Percentiles rank a stretch among this genome's conserved stretches.
phyloP scores from a whole-genome alignment of 92 coral and sea anemone species.

The Paramuricea clavata region DNA sequence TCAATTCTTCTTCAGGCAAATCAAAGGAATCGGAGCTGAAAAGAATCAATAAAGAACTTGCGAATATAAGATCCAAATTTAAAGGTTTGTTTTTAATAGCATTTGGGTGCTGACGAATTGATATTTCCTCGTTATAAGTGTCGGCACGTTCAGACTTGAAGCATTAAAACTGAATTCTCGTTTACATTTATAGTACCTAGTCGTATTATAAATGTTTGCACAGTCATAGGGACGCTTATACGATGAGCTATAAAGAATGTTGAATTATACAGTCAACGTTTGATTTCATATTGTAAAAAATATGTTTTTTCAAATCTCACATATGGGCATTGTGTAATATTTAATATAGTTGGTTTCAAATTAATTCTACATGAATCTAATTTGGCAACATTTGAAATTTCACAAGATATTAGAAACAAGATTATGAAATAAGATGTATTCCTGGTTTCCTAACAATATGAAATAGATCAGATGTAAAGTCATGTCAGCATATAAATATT shows the following conservation, averaged over 20 bases:
- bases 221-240: no score
- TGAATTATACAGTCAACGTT: background rate
- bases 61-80: constrained; percentile 97
- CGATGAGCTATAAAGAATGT: background rate
- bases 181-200: background rate
- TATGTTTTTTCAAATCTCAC: background rate
- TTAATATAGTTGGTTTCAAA: constrained; percentile 1
- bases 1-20: constrained; percentile 74
- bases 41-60: constrained; percentile 96
- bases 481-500: no score
- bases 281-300: no score
- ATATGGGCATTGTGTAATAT: background rate
- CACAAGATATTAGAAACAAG: no score
- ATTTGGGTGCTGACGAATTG: background rate
- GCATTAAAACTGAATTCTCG: background rate
- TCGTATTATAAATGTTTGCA: no score
- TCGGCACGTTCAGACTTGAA: background rate
- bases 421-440: no score
- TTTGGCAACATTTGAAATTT: no score
- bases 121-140: background rate
- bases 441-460: no score
- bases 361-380: no score
- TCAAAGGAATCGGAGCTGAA: constrained; percentile 97
- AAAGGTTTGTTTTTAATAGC: constrained; percentile 74
- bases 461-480: no score